These are phyloP conservation scores for Stomorhina lunata DNA, from an alignment of 2,888 invertebrate species.

Conservation along the genomic window DNA sequence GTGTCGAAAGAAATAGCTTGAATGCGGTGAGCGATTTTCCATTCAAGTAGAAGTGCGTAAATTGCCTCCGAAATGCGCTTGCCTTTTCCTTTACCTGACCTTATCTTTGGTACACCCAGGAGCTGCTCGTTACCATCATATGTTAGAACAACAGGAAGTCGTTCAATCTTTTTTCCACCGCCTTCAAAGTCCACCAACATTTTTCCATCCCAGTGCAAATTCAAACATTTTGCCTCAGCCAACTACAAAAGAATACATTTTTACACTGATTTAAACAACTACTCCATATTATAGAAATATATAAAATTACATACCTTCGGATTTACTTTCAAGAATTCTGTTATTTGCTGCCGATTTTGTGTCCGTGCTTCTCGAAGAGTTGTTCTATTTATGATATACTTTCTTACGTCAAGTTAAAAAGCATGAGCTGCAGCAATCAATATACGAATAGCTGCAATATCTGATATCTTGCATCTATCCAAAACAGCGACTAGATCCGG, in stretches of 20 bases:
- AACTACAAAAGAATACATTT: background rate
- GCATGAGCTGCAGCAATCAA: too few species aligned
- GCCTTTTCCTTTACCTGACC: background rate
- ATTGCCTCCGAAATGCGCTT: too few species aligned
- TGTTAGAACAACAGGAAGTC: background rate
- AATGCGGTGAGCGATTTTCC: background rate
- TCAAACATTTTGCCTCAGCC: too few species aligned
- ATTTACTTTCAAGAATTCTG: background rate
- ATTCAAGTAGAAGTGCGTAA: background rate
- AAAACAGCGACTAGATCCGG: too few species aligned
- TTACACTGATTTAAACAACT: background rate
- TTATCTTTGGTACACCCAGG: too few species aligned
- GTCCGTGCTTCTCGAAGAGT: background rate
- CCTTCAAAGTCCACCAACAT: too few species aligned
- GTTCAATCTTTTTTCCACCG: background rate
- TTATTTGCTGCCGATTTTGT: background rate
- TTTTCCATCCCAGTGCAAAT: too few species aligned
- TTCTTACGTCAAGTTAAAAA: too few species aligned
- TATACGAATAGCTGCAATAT: too few species aligned
- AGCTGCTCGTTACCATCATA: background rate
- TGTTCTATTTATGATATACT: too few species aligned
- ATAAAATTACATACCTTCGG: background rate
- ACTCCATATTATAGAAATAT: background rate
- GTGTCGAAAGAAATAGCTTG: background rate
- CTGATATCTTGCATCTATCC: too few species aligned